Base-by-base conservation (phyloP, 2,888 invertebrate species). In the Lagria hirta region DNA sequence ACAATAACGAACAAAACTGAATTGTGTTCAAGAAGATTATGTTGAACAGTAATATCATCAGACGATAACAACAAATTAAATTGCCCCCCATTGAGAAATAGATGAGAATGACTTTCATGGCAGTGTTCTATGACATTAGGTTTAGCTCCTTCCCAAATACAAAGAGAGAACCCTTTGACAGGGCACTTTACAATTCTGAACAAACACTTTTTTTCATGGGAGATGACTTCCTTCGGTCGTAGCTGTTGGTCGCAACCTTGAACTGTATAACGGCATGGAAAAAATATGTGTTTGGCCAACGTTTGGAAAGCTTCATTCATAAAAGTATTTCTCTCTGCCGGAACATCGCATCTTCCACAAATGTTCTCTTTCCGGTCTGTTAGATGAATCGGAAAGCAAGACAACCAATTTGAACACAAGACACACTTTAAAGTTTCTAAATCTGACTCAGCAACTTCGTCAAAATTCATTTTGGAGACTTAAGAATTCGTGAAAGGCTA, bases 371-470 rank as follows among this genome's bases (percentile, higher is more conserved):
- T 26, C 12, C 27, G 26, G 7, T 4, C 24, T 12, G 35, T 17
- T n/a, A 24, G 5, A 8, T 10, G 20, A 35, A 35, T 26, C 20
- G 35, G 35, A 26, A 35, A 35, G 20, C 27, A 24, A 5, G 35
- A 35, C 8, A 35, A 26, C 7, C 13, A 24, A 18, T 26, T 35
- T 14, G 17, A 26, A 14, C 35, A 35, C 1, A 10, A 8, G 17
- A 13, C 23, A 18, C 35, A 35, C 18, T 35, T 35, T 24, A 35
- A 17, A 26, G 16, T 35, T 20, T 4, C 4, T 5, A n/a, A n/a
- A n/a, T n/a, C n/a, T n/a, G n/a, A n/a, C n/a, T n/a, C n/a, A n/a
- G n/a, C n/a, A n/a, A n/a, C n/a, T n/a, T n/a, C n/a, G n/a, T n/a
- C n/a, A n/a, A n/a, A n/a, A n/a, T n/a, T n/a, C n/a, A n/a, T n/a